These are phyloP conservation scores for Lithophane ornitopus DNA, from an alignment of 2,888 invertebrate species.

Conservation along the genomic window DNA sequence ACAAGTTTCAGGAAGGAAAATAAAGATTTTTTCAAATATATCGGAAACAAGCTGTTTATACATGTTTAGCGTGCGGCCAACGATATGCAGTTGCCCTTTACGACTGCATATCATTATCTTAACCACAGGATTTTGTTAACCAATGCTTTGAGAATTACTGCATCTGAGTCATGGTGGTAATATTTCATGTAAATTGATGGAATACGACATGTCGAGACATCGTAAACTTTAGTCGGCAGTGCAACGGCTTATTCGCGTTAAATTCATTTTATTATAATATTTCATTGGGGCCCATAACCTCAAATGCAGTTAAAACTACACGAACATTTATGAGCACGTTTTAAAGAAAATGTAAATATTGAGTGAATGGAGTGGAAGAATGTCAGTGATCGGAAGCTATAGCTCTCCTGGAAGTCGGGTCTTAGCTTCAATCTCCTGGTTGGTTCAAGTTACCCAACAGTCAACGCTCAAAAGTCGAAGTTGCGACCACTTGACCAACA, in stretches of 20 bases:
- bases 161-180: conserved; percentile 23
- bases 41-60: not conserved
- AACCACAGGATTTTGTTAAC: not conserved
- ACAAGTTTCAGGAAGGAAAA: not conserved
- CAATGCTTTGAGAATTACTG: not conserved
- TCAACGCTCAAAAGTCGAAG: no score
- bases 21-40: not conserved
- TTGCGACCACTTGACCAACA: not conserved
- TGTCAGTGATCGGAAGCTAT: not conserved
- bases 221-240: conserved; percentile 46
- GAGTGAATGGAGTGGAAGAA: no score
- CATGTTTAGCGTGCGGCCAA: no score
- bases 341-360: no score
- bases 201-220: conserved; percentile 57
- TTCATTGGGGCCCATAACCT: conserved; percentile 38
- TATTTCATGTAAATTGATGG: conserved; percentile 31
- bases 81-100: not conserved
- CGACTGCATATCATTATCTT: not conserved
- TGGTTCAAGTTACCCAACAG: not conserved
- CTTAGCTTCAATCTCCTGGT: not conserved
- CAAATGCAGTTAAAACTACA: conserved; percentile 27
- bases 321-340: not conserved
- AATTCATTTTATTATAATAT: conserved; percentile 47
- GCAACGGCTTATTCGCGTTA: conserved; percentile 36
- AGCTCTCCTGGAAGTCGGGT: no score